Evolutionary conservation across 2,888 invertebrate genomes (phyloP), one percentile per base, ranked within the genome.

Genomic region (Eurois occulta): DNA sequence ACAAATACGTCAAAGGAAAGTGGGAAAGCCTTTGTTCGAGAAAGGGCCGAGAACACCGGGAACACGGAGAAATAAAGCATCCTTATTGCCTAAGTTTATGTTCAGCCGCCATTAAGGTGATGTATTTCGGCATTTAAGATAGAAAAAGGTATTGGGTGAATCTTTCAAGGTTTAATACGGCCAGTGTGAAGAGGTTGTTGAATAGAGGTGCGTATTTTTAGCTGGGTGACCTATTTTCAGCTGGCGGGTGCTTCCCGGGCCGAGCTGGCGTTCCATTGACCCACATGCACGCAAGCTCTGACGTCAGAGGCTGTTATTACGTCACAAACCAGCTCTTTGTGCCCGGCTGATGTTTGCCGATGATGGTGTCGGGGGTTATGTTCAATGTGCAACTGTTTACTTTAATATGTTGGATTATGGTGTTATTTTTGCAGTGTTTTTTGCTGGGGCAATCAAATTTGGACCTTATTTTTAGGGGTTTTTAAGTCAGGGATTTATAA

Each of bases 221-320:
- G 92, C 91, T 90, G 77, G 81, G 90, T 93, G 95, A 95, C 96
- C 96, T 93, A 95, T 94, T 94, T 96, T 88, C 88, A 92, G 92
- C 92, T 91, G 91, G 90, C 90, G 92, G 93, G 89, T 92, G 93
- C 90, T 94, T 85, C 93, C 95, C 95, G 94, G 95, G 93, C 93
- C 90, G 91, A 91, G 93, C 91, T 92, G 88, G 92, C 93, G 92
- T 88, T 94, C 96, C 92, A 94, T 93, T 96, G 95, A 96, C 96
- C 96, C 92, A 96, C 93, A 95, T 96, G 94, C 91, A 94, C 94
- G 95, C 95, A 94, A 91, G 91, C 92, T 90, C 92, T 95, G 95
- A 95, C 95, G 95, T 95, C 95, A 95, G 92, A 86, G 88, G 86
- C 87, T 81, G 90, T 87, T 83, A 89, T 95, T 94, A 95, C 95